Base-by-base conservation (phyloP, 2,888 invertebrate genomes). In the Argyra leucocephala region DNA sequence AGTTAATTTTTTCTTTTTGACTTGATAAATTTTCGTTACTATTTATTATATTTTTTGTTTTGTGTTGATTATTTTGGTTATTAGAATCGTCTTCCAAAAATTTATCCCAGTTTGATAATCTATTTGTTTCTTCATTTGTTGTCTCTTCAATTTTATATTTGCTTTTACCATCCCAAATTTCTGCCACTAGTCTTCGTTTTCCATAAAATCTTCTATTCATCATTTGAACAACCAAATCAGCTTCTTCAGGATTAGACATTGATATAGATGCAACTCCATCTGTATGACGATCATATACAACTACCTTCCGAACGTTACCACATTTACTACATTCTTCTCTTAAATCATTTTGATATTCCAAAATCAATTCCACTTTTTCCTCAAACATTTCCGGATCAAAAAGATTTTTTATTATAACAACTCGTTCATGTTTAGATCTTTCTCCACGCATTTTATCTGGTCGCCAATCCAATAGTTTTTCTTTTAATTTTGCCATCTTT, bases 381-480 rank as follows among this genome's bases (percentile, higher is more conserved):
- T 95, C 92, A 81, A 99, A 96, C 72, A 93, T 87, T 67, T 88
- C 83, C 0, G 94, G 90, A 67, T 89, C 87, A 79, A 99, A 99
- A 64, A 96, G 84, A 79, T 98, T 96, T 77, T 93, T 95, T 12
- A 99, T 84, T 63, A 99, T 90, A 0, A 99, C 95, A 63, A 92
- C 85, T 75, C 88, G 87, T 77, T 99, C 98, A 77, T 92, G 88
- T 76, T 93, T 94, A 0, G 88, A 85, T 63, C 95, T 84, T 74
- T 93, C 91, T 1, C 93, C 93, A 37, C 88, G 82, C 76, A 92
- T 84, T 76, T 92, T 93, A 72, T 98, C 97, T 0, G 97, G 96
- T 67, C 93, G 84, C 99, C 99, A 99, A 77, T 95, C 96, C 77
- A 99, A 93, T 63, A 97, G 81, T 75, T 93, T 96, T 76, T 96